Evolutionary conservation across 2,888 invertebrate species (phyloP).

Genomic region (Rhorus exstirpatorius): DNA sequence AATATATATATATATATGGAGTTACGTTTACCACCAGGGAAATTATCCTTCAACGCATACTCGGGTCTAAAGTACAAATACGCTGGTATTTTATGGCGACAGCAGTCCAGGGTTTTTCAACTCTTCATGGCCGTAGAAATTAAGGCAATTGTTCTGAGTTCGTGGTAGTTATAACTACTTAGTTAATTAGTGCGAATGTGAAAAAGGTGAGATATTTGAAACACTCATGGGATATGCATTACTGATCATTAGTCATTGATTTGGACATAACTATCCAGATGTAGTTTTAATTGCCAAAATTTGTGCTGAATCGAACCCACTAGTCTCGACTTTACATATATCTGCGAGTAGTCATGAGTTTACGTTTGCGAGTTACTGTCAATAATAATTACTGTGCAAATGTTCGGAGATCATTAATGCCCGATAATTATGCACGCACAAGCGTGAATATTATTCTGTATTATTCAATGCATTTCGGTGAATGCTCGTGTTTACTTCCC

Average conservation of each 20-base stretch:
- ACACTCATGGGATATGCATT: constrained; percentile 22
- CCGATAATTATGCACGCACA: neutral
- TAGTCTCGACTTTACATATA: neutral
- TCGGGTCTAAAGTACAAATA: constrained; percentile 5
- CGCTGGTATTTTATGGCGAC: constrained; percentile 56
- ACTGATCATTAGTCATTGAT: neutral
- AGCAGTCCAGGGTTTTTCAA: constrained; percentile 50
- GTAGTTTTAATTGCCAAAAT: neutral
- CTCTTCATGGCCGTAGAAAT: constrained; percentile 42
- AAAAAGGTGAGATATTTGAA: constrained; percentile 4
- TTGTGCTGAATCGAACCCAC: neutral
- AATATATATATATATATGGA: constrained; percentile 22
- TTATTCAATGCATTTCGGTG: neutral
- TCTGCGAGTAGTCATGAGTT: neutral
- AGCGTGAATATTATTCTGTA: neutral
- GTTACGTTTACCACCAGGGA: constrained; percentile 30
- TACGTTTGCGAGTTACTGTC: neutral
- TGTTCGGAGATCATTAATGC: neutral
- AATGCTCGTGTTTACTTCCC: neutral
- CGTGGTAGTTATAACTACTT: too few relatives aligned
- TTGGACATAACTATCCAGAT: neutral
- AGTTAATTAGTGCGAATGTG: constrained; percentile 10
- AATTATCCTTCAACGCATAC: constrained; percentile 60
- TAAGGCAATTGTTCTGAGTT: constrained; percentile 42
- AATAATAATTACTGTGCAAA: neutral